Evolutionary conservation across 1,140 invertebrate genomes (phyloP).

Genomic region (Chlorops oryzae): DNA sequence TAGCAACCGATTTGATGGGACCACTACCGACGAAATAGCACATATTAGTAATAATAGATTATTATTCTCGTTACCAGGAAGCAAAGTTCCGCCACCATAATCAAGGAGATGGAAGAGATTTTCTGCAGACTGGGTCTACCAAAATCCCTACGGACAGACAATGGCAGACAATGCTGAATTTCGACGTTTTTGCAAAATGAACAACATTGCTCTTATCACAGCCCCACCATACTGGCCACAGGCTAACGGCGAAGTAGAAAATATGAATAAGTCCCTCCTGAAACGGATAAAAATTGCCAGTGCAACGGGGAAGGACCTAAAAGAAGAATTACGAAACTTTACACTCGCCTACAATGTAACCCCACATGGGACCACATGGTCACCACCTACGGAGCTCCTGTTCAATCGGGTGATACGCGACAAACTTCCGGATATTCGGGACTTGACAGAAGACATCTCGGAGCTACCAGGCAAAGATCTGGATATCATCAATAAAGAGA

Average conservation of each 20-base stretch:
- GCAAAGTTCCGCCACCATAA: background rate
- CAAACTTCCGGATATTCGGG: conserved; percentile 13
- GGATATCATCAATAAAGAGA: background rate
- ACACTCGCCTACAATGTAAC: conserved; percentile 14
- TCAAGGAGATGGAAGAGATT: background rate
- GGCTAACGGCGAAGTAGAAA: conserved; percentile 23
- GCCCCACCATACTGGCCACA: conserved; percentile 23
- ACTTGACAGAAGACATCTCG: conserved; percentile 9
- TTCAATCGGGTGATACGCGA: conserved; percentile 14
- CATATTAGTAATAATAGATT: conserved; percentile 15
- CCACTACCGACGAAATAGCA: too few species aligned
- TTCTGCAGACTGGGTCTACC: conserved; percentile 1
- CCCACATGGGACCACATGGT: conserved; percentile 16
- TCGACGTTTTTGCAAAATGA: background rate
- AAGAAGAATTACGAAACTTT: conserved; percentile 12
- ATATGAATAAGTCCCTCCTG: conserved; percentile 2
- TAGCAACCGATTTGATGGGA: conserved; percentile 12
- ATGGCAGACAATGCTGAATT: conserved; percentile 8
- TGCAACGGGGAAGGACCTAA: background rate
- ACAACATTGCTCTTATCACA: conserved; percentile 4
- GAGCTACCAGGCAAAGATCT: conserved; percentile 14
- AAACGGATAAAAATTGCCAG: conserved; percentile 4
- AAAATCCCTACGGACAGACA: conserved; percentile 5
- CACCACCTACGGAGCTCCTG: conserved; percentile 16
- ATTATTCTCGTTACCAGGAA: conserved; percentile 15